phyloP scores from a whole-genome alignment of 2,888 invertebrate genomes.

The Oligia latruncula region DNA sequence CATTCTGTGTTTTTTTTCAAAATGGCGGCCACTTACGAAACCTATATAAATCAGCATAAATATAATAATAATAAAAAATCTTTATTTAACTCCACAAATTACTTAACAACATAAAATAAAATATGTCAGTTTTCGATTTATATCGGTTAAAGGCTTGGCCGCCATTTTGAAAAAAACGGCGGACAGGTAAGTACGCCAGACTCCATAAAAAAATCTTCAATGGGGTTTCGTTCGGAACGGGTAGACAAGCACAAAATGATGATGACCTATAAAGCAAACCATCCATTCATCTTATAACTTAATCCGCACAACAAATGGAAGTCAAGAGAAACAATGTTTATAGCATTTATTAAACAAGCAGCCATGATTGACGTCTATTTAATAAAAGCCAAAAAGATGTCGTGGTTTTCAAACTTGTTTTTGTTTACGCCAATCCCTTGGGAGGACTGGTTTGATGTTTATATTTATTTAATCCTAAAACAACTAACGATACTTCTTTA shows the following conservation, averaged over 20 bases:
- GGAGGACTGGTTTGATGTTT: constrained; percentile 53
- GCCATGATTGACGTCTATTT: constrained; percentile 83
- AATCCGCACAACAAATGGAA: constrained; percentile 63
- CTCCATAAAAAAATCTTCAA: neutral
- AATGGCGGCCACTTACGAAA: neutral
- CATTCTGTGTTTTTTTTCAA: neutral
- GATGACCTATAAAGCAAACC: neutral
- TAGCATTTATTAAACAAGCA: constrained; percentile 82
- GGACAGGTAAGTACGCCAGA: neutral
- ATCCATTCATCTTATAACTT: constrained; percentile 58
- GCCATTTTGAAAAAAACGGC: no score
- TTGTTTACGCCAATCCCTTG: constrained; percentile 65
- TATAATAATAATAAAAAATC: no score
- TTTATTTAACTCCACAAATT: no score
- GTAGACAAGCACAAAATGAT: neutral
- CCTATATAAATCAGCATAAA: neutral
- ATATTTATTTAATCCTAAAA: constrained; percentile 66
- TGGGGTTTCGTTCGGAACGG: no score
- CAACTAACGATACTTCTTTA: constrained; percentile 55
- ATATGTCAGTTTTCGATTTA: neutral
- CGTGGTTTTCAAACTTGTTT: constrained; percentile 68
- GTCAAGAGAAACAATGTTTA: constrained; percentile 80
- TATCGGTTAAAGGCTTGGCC: neutral
- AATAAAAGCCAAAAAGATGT: constrained; percentile 75
- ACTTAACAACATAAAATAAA: no score